Evolutionary conservation across 1,140 invertebrate species (phyloP).

Genomic region (Trissolcus basalis): DNA sequence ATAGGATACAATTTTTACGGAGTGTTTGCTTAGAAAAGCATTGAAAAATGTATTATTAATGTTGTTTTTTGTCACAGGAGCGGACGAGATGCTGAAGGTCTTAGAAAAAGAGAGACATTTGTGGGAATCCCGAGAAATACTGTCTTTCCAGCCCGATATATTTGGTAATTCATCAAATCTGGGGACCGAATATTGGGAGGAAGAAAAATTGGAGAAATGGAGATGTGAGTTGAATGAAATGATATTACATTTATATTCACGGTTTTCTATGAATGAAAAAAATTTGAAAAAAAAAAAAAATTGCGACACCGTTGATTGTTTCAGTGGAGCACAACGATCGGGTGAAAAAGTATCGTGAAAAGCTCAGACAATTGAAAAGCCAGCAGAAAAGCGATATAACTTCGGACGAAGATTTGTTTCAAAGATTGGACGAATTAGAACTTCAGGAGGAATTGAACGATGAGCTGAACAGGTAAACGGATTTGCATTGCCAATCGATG

Average conservation of each 20-base stretch:
- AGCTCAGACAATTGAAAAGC: slow-evolving; percentile 68
- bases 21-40: too few species aligned
- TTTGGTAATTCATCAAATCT: slow-evolving; percentile 67
- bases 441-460: slow-evolving; percentile 77
- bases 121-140: slow-evolving; percentile 68
- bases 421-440: slow-evolving; percentile 77
- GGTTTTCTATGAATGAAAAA: neutral
- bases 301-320: slow-evolving; percentile 17
- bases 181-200: slow-evolving; percentile 78
- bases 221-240: slow-evolving; percentile 67
- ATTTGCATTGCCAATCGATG: slow-evolving; percentile 22
- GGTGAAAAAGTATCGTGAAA: slow-evolving; percentile 74
- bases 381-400: slow-evolving; percentile 63
- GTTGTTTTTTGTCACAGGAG: slow-evolving; percentile 62
- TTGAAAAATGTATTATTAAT: too few species aligned
- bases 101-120: slow-evolving; percentile 75
- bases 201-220: slow-evolving; percentile 77
- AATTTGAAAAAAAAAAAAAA: neutral
- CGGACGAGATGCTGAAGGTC: slow-evolving; percentile 74
- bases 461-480: slow-evolving; percentile 68
- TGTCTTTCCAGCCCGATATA: slow-evolving; percentile 66
- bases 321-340: slow-evolving; percentile 75
- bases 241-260: slow-evolving; percentile 28
- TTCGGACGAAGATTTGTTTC: slow-evolving; percentile 74
- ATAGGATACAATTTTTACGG: too few species aligned